Percentiles rank a stretch among this genome's conserved stretches.
Evolutionary conservation across 2,113 vertebrate species (phyloP).

Genomic region (Hylia prasina): DNA sequence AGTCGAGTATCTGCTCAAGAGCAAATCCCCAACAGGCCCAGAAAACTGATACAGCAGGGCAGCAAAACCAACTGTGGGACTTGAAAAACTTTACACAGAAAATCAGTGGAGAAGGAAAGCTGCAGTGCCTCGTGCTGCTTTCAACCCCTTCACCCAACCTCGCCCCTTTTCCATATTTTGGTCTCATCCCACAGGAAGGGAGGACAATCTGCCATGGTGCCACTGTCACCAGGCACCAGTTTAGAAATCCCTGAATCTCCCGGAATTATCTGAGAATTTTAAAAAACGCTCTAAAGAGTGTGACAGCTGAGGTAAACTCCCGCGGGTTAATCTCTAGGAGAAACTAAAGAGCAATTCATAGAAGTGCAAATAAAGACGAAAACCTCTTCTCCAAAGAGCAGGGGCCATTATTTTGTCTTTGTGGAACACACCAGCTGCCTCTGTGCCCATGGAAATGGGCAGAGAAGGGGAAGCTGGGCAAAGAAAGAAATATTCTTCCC

Average conservation of each 20-base stretch:
- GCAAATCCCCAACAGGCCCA: neutral
- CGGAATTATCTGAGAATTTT: neutral
- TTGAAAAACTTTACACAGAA: neutral
- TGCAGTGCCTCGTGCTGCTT: rapidly evolving
- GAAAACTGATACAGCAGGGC: neutral
- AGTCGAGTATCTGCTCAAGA: neutral
- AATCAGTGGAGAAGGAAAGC: neutral
- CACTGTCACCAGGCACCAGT: neutral
- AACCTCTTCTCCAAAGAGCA: neutral
- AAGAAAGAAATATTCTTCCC: neutral
- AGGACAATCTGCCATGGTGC: rapidly evolving
- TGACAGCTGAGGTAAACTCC: neutral
- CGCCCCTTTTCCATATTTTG: neutral
- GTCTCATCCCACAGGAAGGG: neutral
- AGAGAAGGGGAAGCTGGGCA: neutral
- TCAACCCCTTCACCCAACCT: neutral
- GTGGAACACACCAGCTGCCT: neutral
- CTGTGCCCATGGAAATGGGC: neutral
- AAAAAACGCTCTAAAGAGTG: neutral
- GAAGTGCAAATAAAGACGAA: neutral
- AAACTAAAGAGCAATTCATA: neutral
- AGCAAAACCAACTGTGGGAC: neutral
- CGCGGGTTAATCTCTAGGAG: neutral
- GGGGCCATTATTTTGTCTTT: rapidly evolving
- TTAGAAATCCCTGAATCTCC: neutral